Evolutionary conservation across 37 sponge, comb jelly and placozoan species (phyloP).

Genomic region (Lycopodina hypogea): DNA sequence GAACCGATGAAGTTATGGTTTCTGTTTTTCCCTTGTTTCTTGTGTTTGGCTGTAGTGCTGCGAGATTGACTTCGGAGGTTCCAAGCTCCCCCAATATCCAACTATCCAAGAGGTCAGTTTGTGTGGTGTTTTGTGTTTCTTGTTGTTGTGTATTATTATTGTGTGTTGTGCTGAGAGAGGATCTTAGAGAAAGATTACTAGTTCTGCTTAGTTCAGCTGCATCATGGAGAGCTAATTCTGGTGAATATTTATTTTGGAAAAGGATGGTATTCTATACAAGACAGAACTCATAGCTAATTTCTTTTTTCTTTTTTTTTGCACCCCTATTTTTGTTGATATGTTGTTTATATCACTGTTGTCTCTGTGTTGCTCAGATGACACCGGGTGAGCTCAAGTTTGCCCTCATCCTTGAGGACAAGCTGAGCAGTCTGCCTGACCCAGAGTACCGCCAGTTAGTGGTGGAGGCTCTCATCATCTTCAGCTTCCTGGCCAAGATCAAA

Average conservation of each 20-base stretch:
- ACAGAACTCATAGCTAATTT: too few species aligned
- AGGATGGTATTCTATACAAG: too few species aligned
- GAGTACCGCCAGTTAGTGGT: conserved; percentile 91
- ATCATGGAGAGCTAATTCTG: too few species aligned
- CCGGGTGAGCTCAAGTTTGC: conserved; percentile 91
- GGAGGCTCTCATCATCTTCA: conserved; percentile 80
- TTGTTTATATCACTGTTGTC: not conserved
- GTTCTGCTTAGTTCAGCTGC: too few species aligned
- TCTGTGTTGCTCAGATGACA: conserved; percentile 72
- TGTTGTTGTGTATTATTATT: too few species aligned
- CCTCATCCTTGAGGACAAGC: conserved; percentile 58
- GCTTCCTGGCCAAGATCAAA: conserved; percentile 39
- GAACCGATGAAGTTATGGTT: not conserved
- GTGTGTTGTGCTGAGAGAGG: not conserved
- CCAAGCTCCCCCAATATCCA: conserved; percentile 64
- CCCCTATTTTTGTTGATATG: too few species aligned
- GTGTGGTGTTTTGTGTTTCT: too few species aligned
- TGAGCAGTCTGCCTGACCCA: conserved; percentile 77
- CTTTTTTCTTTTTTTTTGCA: too few species aligned
- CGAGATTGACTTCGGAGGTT: conserved; percentile 63
- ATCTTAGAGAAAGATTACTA: not conserved
- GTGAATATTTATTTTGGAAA: too few species aligned
- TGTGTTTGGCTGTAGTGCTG: conserved; percentile 27
- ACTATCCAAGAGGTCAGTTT: conserved; percentile 84
- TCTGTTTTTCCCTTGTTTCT: not conserved